Evolutionary conservation across 2,888 invertebrate species (phyloP).

Genomic region (Epirrhoe alternata): DNA sequence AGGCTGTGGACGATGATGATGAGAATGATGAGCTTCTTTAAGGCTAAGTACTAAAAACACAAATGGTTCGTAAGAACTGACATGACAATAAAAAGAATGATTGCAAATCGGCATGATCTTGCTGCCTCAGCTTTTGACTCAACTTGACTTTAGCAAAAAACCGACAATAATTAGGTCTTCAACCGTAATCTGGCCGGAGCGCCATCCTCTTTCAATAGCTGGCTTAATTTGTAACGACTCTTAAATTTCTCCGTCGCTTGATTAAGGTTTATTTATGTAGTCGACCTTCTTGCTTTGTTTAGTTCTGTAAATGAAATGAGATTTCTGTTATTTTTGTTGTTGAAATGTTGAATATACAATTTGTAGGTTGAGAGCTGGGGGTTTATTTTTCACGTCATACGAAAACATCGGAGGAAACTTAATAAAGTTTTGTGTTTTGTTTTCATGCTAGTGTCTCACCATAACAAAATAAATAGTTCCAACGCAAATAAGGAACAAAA

Average conservation of each 20-base stretch:
- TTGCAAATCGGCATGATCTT: too few species aligned
- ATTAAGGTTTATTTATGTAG: slow-evolving; percentile 24
- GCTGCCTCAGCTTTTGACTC: not conserved
- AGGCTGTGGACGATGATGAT: too few species aligned
- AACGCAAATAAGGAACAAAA: not conserved
- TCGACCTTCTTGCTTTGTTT: slow-evolving; percentile 8
- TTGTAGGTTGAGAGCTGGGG: not conserved
- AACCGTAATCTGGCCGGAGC: slow-evolving; percentile 10
- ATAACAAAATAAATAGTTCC: not conserved
- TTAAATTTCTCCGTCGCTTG: slow-evolving; percentile 32
- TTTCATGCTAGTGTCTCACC: not conserved
- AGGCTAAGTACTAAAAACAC: too few species aligned
- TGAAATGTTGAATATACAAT: not conserved
- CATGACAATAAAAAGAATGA: too few species aligned
- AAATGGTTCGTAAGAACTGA: too few species aligned
- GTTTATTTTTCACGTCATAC: not conserved
- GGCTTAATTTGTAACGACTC: slow-evolving; percentile 38
- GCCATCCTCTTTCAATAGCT: slow-evolving; percentile 24
- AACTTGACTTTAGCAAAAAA: not conserved
- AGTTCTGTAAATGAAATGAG: slow-evolving; percentile 1
- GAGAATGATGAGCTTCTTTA: too few species aligned
- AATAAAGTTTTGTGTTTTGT: not conserved
- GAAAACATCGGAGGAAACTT: not conserved
- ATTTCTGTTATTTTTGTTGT: not conserved
- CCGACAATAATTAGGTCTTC: slow-evolving; percentile 14